A percentile compares a stretch with the other conserved stretches of the same genome.
Conservation (phyloP, 2,888 invertebrate genomes). For the Callosobruchus maculatus region DNA sequence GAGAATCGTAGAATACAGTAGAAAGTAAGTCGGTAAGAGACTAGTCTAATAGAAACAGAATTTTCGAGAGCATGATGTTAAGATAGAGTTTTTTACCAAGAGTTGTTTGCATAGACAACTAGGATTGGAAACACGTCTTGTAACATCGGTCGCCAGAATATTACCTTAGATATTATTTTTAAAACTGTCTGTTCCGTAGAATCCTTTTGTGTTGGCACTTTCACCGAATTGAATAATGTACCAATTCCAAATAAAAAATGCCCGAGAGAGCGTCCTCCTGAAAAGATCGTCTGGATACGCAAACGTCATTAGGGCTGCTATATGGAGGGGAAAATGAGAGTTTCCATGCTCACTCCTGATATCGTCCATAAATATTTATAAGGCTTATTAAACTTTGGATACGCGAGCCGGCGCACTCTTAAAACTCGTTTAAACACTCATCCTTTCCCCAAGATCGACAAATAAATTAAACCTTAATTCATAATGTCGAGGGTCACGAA, state of each 20-base stretch:
- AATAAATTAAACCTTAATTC: not conserved
- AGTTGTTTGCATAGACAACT: too few relatives aligned
- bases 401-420: not conserved
- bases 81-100: too few relatives aligned
- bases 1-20: too few relatives aligned
- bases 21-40: too few relatives aligned
- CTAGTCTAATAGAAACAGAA: too few relatives aligned
- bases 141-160: too few relatives aligned
- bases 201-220: too few relatives aligned
- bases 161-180: too few relatives aligned
- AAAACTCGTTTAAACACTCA: not conserved
- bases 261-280: not conserved
- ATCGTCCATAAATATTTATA: not conserved
- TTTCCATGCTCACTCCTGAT: not conserved
- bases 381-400: constrained; percentile 1
- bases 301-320: not conserved
- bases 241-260: not conserved
- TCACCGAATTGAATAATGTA: not conserved
- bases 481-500: not conserved
- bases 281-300: not conserved
- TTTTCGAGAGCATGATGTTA: too few relatives aligned
- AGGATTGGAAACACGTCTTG: too few relatives aligned
- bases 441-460: not conserved
- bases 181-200: too few relatives aligned
- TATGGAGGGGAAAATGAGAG: constrained; percentile 6